phyloP scores from a whole-genome alignment of 1,140 invertebrate genomes.

The Euborellia annulipes region DNA sequence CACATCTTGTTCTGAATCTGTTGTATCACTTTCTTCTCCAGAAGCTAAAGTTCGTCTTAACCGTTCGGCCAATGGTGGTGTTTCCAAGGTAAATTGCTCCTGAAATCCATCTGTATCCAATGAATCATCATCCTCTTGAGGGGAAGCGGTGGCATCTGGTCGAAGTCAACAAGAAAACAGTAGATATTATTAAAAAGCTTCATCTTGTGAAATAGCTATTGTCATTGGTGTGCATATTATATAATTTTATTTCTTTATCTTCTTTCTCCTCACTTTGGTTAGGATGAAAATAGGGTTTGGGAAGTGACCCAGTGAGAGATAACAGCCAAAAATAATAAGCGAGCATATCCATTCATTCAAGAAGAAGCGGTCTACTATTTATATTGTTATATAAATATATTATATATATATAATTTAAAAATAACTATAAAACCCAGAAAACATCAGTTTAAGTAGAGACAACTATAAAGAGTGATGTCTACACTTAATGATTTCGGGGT shows the following conservation, averaged over 20 bases:
- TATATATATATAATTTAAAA: no score
- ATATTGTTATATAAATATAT: no score
- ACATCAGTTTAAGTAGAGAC: no score
- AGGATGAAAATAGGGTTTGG: constrained; percentile 3
- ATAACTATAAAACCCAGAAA: no score
- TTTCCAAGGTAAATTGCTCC: constrained; percentile 29
- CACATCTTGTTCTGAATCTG: neutral
- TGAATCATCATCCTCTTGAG: constrained; percentile 33
- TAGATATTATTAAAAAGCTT: neutral
- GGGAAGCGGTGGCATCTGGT: constrained; percentile 25
- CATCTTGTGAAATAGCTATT: neutral
- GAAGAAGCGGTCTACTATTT: constrained; percentile 5
- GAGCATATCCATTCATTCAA: constrained; percentile 9
- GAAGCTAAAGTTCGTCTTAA: neutral
- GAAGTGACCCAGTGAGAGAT: constrained; percentile 7
- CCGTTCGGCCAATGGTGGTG: constrained; percentile 22
- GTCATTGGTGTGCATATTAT: constrained; percentile 7
- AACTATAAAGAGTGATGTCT: no score
- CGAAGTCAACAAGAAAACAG: neutral
- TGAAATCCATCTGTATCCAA: constrained; percentile 34
- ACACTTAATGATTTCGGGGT: no score
- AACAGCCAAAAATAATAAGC: constrained; percentile 12
- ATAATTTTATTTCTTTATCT: neutral
- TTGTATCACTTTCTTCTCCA: neutral
- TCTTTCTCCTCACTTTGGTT: constrained; percentile 2